These are phyloP conservation scores for Piaya cayana DNA, from an alignment of 2,113 vertebrate species.

Conservation along the genomic window DNA sequence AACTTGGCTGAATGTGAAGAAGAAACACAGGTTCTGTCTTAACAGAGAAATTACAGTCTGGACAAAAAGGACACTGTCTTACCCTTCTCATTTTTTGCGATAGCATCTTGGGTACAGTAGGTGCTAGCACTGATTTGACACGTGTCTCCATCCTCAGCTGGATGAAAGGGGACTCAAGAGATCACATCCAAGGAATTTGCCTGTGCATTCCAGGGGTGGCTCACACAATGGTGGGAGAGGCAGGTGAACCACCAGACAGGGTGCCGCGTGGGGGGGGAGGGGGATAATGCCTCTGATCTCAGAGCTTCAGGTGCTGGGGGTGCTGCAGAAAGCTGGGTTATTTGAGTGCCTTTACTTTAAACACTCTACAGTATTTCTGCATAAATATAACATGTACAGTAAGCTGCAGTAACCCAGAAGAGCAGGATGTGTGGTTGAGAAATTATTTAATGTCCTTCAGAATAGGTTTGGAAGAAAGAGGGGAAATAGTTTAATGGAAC, in stretches of 20 bases:
- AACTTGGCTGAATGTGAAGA: not conserved
- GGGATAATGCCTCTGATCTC: not conserved
- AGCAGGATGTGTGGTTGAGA: not conserved
- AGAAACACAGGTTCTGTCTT: not conserved
- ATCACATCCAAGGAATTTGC: conserved; percentile 3
- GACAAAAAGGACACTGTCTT: conserved; percentile 8
- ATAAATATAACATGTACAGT: fast-evolving
- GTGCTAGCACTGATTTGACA: not conserved
- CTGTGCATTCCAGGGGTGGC: not conserved
- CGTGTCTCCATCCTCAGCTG: not conserved
- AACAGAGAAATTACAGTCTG: not conserved
- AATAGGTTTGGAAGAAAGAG: not conserved
- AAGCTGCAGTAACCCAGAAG: not conserved
- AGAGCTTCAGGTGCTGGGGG: not conserved
- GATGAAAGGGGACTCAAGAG: conserved; percentile 56
- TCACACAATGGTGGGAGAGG: not conserved
- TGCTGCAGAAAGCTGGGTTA: not conserved
- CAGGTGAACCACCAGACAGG: fast-evolving
- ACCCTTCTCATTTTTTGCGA: not conserved
- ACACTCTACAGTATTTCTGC: not conserved
- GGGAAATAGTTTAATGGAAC: not conserved
- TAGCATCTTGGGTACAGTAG: not conserved
- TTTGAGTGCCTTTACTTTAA: not conserved
- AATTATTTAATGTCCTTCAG: not conserved
- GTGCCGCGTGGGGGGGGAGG: not conserved